These are phyloP conservation scores for Macaria notata DNA, from an alignment of 2,888 invertebrate species.

Conservation along the genomic window DNA sequence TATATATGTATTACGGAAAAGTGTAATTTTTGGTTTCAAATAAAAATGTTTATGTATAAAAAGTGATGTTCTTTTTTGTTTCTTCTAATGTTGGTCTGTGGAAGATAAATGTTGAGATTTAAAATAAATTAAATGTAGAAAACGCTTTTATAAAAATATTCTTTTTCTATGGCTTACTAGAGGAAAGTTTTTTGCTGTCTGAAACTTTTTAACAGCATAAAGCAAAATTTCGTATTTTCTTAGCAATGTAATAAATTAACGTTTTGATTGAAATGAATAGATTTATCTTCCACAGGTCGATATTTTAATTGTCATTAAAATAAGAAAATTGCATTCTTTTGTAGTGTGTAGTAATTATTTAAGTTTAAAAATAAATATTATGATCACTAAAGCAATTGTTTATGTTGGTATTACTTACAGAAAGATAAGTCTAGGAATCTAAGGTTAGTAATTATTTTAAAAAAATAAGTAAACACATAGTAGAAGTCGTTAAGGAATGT, in stretches of 20 bases:
- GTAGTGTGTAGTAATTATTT: conserved; percentile 25
- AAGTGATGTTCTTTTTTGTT: conserved; percentile 19
- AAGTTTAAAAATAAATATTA: conserved; percentile 28
- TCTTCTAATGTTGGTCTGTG: not conserved
- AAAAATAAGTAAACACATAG: too few species aligned
- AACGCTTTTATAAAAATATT: too few species aligned
- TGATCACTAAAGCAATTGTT: conserved; percentile 12
- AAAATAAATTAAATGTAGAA: too few species aligned
- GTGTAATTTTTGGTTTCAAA: conserved; percentile 21
- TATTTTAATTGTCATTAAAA: not conserved
- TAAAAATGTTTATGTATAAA: conserved; percentile 13
- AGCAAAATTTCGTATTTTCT: too few species aligned
- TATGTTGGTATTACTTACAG: conserved; percentile 15
- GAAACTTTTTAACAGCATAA: too few species aligned
- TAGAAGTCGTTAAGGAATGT: too few species aligned
- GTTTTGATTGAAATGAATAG: not conserved
- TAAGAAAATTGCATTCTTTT: conserved; percentile 19
- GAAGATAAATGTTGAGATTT: not conserved
- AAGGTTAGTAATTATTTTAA: too few species aligned
- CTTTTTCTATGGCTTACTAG: too few species aligned
- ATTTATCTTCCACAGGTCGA: conserved; percentile 5
- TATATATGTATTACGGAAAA: conserved; percentile 16
- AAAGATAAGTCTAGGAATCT: too few species aligned
- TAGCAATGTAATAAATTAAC: too few species aligned
- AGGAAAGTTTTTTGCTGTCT: too few species aligned